Base-by-base conservation (phyloP, 1,140 invertebrate genomes). In the Tetranychus urticae region DNA sequence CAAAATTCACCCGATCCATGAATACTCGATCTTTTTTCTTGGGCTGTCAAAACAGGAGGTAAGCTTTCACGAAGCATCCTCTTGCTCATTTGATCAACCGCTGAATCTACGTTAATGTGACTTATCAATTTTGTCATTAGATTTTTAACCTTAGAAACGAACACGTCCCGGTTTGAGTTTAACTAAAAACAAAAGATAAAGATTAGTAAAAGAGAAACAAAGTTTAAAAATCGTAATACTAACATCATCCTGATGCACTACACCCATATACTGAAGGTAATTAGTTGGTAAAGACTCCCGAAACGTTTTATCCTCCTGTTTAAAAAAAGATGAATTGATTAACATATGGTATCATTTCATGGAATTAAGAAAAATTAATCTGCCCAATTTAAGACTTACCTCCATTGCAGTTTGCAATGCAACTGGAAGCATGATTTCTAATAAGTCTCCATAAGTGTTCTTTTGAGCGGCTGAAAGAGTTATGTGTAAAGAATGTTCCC, bases 381-480 rank as follows among this genome's bases (percentile, higher is more conserved):
- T 3, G 0, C 7, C 0, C 13, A 14, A 2, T 47, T 47, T 3
- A 47, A 14, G 23, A 47, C 23, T 47, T 47, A 47, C 46, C 64
- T 77, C 74, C 14, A 83, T 79, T 0, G 88, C 86, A 52, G 73
- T 70, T 68, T 84, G 73, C 55, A 96, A 66, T 1, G 88, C 85
- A 59, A 75, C 69, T 2, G 87, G 86, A 47, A 94, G 63, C 69
- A 80, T 75, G 68, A 83, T 82, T 71, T 90, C 81, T 55, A 96
- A 72, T 10, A 91, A 78, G 76, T 97, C 87, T 58, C 79, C 83
- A 81, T 85, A 96, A 8, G 83, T 78, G 68, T 91, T 90, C 67
- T 82, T 82, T 70, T 97, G 91, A 70, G 88, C 93, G 62, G 84
- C 81, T 34, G 90, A 94, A 2, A 97, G 71, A 0, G 91, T 96